Evolutionary conservation across 2,797 vertebrate genomes (phyloP).

Genomic region (Sebastes matsubarae): DNA sequence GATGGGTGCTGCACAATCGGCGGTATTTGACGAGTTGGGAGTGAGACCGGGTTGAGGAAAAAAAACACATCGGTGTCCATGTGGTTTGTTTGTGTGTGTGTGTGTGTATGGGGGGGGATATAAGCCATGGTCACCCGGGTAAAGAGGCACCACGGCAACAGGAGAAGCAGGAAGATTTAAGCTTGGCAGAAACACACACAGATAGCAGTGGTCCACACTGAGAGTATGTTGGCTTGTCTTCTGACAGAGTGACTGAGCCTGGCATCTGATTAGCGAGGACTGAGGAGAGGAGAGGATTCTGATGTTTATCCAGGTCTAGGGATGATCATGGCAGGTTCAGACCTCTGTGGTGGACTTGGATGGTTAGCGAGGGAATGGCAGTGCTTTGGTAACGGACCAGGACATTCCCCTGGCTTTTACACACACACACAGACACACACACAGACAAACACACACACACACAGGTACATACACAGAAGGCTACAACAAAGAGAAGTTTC

Average conservation of each 20-base stretch:
- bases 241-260: constrained; percentile 65
- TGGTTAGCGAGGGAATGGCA: constrained; percentile 50
- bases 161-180: constrained; percentile 65
- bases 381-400: constrained; percentile 47
- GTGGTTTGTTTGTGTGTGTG: not conserved
- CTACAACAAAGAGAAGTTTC: not conserved
- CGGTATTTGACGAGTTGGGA: too few relatives aligned
- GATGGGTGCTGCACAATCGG: too few relatives aligned
- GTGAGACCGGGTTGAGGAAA: not conserved
- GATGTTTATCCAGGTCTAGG: constrained; percentile 66
- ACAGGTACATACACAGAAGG: not conserved
- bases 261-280: constrained; percentile 54
- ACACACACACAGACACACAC: not conserved
- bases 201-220: constrained; percentile 59
- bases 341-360: constrained; percentile 55
- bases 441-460: not conserved
- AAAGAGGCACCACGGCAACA: constrained; percentile 55
- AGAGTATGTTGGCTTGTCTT: constrained; percentile 69
- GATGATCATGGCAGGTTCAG: constrained; percentile 57
- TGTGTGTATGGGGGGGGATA: not conserved
- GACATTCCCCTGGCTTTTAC: constrained; percentile 52
- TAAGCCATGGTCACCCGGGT: constrained; percentile 59
- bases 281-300: constrained; percentile 27
- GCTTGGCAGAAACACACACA: constrained; percentile 59
- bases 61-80: not conserved